Evolutionary conservation across 1,140 invertebrate species (phyloP).

Genomic region (Hypsibius dujardini): DNA sequence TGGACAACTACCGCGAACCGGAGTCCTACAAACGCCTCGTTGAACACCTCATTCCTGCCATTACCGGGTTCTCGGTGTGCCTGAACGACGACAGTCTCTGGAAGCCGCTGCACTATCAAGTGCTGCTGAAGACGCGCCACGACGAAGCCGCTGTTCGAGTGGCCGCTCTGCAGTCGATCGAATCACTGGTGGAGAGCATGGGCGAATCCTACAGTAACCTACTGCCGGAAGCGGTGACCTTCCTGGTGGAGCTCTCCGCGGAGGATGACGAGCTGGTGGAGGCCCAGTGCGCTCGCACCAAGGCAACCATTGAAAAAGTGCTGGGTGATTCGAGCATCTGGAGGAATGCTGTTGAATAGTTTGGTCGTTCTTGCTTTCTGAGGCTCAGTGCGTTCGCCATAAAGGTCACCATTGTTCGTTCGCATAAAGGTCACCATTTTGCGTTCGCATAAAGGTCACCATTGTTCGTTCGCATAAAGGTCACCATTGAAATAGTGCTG

Average conservation of each 20-base stretch:
- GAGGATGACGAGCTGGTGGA: constrained; percentile 12
- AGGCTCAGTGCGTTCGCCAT: not conserved
- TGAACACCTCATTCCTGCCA: not conserved
- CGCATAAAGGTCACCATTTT: no score
- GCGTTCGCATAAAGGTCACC: no score
- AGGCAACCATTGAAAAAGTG: not conserved
- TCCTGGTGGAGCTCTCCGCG: constrained; percentile 6
- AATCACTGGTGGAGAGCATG: not conserved
- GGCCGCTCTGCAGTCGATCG: not conserved
- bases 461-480: no score
- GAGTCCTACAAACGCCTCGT: not conserved
- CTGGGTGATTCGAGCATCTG: not conserved
- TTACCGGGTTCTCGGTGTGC: not conserved
- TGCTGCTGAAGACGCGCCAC: not conserved
- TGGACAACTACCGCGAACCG: not conserved
- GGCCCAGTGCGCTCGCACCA: not conserved
- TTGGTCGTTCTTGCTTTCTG: not conserved
- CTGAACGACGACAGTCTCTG: constrained; percentile 17
- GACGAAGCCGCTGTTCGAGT: not conserved
- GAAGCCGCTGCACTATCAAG: constrained; percentile 16
- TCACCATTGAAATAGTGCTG: not conserved
- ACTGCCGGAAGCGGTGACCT: constrained; percentile 15
- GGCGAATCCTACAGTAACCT: constrained; percentile 11
- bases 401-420: no score
- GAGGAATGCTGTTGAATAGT: not conserved